Conservation (phyloP, 2,888 invertebrate species). For the Cantharis nigra region DNA sequence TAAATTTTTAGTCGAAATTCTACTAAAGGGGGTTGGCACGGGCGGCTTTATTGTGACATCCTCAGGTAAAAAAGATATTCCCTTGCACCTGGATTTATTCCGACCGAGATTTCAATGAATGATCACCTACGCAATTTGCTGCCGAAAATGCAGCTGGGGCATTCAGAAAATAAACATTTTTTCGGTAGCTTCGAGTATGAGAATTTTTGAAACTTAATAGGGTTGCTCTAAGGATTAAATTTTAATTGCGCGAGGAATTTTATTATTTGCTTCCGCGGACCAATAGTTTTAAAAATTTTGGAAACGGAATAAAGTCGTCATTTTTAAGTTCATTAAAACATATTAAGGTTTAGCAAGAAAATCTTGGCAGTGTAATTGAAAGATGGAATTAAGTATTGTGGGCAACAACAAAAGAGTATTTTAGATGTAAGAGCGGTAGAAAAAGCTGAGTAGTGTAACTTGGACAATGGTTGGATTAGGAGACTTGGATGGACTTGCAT, state of each 20-base stretch:
- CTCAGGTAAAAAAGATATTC: conserved; percentile 24
- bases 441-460: conserved; percentile 34
- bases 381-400: conserved; percentile 45
- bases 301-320: neutral
- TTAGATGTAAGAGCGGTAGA: conserved; percentile 41
- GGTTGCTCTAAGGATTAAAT: neutral
- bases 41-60: conserved; percentile 29
- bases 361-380: conserved; percentile 42
- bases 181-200: neutral
- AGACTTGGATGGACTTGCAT: conserved; percentile 30
- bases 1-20: conserved; percentile 24
- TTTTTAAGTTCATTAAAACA: conserved; percentile 40
- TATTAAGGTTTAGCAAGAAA: conserved; percentile 36
- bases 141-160: conserved; percentile 24
- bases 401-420: conserved; percentile 40
- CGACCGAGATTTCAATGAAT: conserved; percentile 5
- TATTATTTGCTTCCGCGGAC: too few relatives aligned
- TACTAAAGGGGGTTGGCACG: conserved; percentile 33
- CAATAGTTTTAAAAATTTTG: neutral
- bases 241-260: too few relatives aligned
- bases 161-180: neutral
- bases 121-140: conserved; percentile 32
- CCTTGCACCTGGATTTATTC: conserved; percentile 30
- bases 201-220: neutral
- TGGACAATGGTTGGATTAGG: conserved; percentile 46